phyloP scores from a whole-genome alignment of 1,140 invertebrate genomes.

The Anagrus nilaparvatae region DNA sequence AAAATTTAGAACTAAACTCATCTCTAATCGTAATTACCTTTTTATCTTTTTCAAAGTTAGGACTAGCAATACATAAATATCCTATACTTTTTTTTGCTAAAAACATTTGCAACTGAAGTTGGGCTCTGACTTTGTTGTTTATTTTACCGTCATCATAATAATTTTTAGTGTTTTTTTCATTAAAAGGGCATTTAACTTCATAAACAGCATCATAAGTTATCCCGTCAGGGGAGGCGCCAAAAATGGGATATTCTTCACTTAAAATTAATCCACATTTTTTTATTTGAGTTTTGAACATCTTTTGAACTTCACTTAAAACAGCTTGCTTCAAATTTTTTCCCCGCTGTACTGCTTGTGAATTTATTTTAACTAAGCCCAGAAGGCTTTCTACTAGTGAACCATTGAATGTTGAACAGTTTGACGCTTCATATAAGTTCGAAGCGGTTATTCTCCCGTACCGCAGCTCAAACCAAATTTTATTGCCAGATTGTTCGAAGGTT shows the following conservation, averaged over 20 bases:
- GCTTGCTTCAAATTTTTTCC: constrained; percentile 18
- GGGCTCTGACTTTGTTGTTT: constrained; percentile 35
- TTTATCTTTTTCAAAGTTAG: constrained; percentile 17
- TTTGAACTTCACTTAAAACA: constrained; percentile 8
- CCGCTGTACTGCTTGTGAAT: constrained; percentile 20
- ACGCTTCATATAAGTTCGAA: constrained; percentile 26
- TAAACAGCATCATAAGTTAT: constrained; percentile 37
- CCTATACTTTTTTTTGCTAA: constrained; percentile 31
- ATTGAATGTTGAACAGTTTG: constrained; percentile 21
- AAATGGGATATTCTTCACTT: constrained; percentile 18
- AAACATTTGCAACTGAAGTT: constrained; percentile 43
- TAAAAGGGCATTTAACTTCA: constrained; percentile 40
- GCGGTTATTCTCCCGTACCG: constrained; percentile 28
- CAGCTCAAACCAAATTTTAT: constrained; percentile 22
- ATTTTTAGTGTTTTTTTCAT: constrained; percentile 32
- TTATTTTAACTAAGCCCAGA: constrained; percentile 18
- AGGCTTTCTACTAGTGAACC: constrained; percentile 20
- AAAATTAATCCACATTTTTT: constrained; percentile 17
- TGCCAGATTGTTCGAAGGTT: constrained; percentile 11
- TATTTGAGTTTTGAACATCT: constrained; percentile 9
- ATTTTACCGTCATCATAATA: constrained; percentile 33
- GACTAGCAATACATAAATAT: constrained; percentile 26
- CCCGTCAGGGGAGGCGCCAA: constrained; percentile 39
- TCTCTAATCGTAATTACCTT: constrained; percentile 1
- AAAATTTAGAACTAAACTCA: constrained; percentile 4